Evolutionary conservation across 2,888 invertebrate genomes (phyloP), one percentile per base, ranked within the genome.

Genomic region (Orchesella flavescens): DNA sequence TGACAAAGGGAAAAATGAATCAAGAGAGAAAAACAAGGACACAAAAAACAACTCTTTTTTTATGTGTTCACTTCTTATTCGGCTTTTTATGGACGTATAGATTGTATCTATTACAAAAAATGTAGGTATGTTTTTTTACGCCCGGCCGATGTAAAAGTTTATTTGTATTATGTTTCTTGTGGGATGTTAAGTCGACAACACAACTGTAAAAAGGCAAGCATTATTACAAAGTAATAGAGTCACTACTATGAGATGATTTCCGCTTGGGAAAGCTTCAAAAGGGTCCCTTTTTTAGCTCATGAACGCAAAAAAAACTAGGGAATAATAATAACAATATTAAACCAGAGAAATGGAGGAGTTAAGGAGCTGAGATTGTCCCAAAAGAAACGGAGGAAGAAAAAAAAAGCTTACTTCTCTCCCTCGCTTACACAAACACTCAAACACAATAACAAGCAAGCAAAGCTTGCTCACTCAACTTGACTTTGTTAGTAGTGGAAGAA

Each of bases 401-500:
- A n/a, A n/a, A 17, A 66, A 19, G 7, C 19, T 43, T 44, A 66
- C 34, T 66, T 17, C 34, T 66, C 9, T 13, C 10, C 59, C 17
- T 17, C 21, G 10, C 17, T 59, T 59, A 59, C 19, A 59, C 57
- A 59, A 17, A 23, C 53, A 71, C 57, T 43, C 1, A 59, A 0
- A 63, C 44, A 61, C 73, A 59, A 7, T 19, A 44, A 72, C 57
- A 61, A 34, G 34, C 34, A 2, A 34, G 34, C 34, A 34, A 34
- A 7, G 12, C 46, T 73, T 61, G 21, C 73, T 61, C 73, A 73
- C 59, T 73, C 61, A 59, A 59, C 61, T 59, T 61, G 61, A 73
- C 59, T 57, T 57, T 57, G 23, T 59, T 10, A 5, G 15, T 34
- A 73, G 59, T 9, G 1, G 43, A 17, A 34, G 44, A 24, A 72